Percentiles rank a stretch among this genome's conserved stretches.
phyloP scores from a whole-genome alignment of 2,113 vertebrate species.

The Etheostoma cragini region DNA sequence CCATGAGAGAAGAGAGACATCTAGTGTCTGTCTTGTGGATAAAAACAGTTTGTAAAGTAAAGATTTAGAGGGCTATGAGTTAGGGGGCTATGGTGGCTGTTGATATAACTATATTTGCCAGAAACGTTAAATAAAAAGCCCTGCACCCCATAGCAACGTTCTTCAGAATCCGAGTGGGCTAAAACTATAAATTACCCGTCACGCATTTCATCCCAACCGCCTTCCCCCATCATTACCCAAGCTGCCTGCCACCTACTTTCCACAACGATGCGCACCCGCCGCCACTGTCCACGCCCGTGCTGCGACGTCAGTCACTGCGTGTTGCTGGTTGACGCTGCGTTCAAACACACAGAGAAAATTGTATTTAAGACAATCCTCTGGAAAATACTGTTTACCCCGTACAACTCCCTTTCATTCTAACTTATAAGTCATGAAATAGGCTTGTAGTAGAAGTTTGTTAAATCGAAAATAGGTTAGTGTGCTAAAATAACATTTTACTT shows the following conservation, averaged over 20 bases:
- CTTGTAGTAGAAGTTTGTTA: too few relatives aligned
- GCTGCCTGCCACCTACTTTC: constrained; percentile 70
- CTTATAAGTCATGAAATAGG: not conserved
- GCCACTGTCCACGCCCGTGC: constrained; percentile 77
- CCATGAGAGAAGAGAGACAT: constrained; percentile 40
- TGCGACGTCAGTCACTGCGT: constrained; percentile 72
- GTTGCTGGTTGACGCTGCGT: constrained; percentile 48
- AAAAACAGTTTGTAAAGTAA: constrained; percentile 21
- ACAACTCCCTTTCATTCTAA: not conserved
- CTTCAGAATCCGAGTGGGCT: constrained; percentile 1
- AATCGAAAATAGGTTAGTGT: not conserved
- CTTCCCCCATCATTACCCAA: constrained; percentile 72
- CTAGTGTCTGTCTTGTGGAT: constrained; percentile 29
- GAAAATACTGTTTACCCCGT: not conserved
- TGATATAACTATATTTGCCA: not conserved
- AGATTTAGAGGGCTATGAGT: not conserved
- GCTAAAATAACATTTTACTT: not conserved
- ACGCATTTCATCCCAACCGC: constrained; percentile 52
- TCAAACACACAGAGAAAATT: not conserved
- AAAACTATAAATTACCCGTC: constrained; percentile 37
- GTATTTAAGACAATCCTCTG: fast-evolving
- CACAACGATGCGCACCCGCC: constrained; percentile 61
- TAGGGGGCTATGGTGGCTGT: not conserved
- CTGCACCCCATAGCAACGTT: constrained; percentile 18
- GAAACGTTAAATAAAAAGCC: not conserved